Evolutionary conservation across 2,797 vertebrate species (phyloP).

Genomic region (Rousettus madagascariensis): DNA sequence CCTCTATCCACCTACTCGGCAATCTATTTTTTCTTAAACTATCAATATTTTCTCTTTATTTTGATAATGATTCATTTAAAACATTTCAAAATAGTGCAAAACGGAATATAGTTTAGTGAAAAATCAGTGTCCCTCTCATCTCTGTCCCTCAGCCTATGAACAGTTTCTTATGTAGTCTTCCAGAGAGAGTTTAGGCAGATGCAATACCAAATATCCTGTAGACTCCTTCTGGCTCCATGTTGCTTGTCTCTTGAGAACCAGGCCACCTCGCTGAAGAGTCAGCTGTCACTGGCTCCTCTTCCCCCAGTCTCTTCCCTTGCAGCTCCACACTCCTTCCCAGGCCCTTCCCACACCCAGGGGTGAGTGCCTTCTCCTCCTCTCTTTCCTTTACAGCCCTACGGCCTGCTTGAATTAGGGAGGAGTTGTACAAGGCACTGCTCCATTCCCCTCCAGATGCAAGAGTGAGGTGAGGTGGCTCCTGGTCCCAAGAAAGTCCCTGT

Average conservation of each 20-base stretch:
- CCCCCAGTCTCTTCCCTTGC: neutral
- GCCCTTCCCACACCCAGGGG: neutral
- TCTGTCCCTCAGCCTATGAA: neutral
- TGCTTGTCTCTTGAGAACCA: conserved; percentile 29
- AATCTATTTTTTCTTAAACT: conserved; percentile 17
- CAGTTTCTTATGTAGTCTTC: conserved; percentile 26
- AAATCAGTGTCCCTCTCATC: neutral
- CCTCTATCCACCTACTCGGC: neutral
- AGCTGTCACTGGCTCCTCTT: neutral
- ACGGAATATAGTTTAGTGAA: conserved; percentile 14
- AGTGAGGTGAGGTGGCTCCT: neutral
- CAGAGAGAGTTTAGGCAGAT: neutral
- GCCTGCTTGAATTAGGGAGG: neutral
- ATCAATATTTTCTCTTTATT: conserved; percentile 47
- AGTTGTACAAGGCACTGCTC: neutral
- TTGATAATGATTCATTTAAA: conserved; percentile 59
- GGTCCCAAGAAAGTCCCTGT: neutral
- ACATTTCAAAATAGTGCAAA: conserved; percentile 50
- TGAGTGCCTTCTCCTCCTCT: neutral
- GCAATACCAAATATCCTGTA: conserved; percentile 13
- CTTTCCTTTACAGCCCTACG: neutral
- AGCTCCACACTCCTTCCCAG: neutral
- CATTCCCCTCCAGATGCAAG: neutral
- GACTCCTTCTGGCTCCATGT: neutral
- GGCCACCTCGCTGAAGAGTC: neutral